Base-by-base conservation (phyloP, 2,797 vertebrate genomes). In the Lates japonicus region DNA sequence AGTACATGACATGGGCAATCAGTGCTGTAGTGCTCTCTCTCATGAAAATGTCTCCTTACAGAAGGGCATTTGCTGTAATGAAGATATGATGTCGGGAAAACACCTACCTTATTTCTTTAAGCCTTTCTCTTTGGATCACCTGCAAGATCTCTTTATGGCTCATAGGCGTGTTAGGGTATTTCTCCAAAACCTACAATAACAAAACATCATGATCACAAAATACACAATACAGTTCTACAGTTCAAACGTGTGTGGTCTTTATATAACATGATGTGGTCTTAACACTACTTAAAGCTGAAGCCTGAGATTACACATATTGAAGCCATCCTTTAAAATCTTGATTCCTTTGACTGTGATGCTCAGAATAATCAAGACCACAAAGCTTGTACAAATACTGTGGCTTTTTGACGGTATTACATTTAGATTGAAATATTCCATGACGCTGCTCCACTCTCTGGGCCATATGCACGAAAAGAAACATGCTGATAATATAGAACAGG, bases 61-160 rank as follows among this genome's bases (percentile, higher is more conserved):
- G 54, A 57, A 35, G 37, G 35, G 4, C 7, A 46, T 71, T 49
- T 65, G 14, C 25, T 14, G 1, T 8, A 7, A 58, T 16, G 20
- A 54, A 42, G 6, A 39, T 29, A 20, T 10, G 11, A 55, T 5
- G 11, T 1, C 52, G 11, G 3, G 8, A 16, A 35, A 13, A 64
- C 58, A 55, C 52, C 95, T 92, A 99, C 98, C 98, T 99, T 93
- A 99, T 99, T 87, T 99, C 98, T 85, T 99, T 99, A 17, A 99
- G 95, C 78, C 98, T 95, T 89, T 99, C 98, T 88, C 96, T 96
- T 94, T 99, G 98, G 94, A 99, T 99, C 65, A 99, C 98, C 83
- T 99, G 98, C 72, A 99, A 94, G 93, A 99, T 99, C 92, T 99
- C 98, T 88, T 99, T 99, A 94, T 99, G 98, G 96, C 98, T 99